These are phyloP conservation scores for Tokudaia tokunoshimensis DNA, from an alignment of 2,797 vertebrate genomes.

Conservation along the genomic window DNA sequence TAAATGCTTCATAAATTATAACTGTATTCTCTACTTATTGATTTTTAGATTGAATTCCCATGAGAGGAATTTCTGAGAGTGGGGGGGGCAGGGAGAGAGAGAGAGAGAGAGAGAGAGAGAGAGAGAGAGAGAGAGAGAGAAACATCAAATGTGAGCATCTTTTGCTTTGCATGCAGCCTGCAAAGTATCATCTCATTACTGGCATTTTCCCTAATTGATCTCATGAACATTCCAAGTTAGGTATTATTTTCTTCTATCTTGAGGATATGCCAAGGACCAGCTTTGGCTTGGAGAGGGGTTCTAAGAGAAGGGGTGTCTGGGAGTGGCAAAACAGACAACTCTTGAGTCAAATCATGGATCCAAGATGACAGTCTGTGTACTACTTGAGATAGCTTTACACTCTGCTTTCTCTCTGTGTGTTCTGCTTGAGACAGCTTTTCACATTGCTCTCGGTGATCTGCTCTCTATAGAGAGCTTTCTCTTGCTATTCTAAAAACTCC, in stretches of 20 bases:
- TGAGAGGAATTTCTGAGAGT: neutral
- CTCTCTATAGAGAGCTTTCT: neutral
- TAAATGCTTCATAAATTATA: neutral
- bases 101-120: too few relatives aligned
- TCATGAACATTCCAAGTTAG: neutral
- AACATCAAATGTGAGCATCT: neutral
- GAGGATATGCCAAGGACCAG: neutral
- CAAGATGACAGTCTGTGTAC: neutral
- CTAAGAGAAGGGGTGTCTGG: neutral
- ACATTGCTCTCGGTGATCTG: neutral
- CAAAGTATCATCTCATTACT: neutral
- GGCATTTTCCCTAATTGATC: neutral
- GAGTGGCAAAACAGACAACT: neutral
- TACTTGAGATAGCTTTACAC: neutral
- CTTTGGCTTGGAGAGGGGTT: neutral
- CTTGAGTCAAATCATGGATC: neutral
- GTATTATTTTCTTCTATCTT: neutral
- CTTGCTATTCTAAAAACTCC: neutral
- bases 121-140: rapidly evolving
- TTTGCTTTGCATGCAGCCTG: neutral
- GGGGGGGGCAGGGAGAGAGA: neutral
- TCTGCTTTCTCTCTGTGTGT: neutral
- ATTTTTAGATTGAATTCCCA: neutral
- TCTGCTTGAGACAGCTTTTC: neutral
- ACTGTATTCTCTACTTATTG: neutral